Conservation (phyloP, 2,113 vertebrate species). For the Neogale vison region DNA sequence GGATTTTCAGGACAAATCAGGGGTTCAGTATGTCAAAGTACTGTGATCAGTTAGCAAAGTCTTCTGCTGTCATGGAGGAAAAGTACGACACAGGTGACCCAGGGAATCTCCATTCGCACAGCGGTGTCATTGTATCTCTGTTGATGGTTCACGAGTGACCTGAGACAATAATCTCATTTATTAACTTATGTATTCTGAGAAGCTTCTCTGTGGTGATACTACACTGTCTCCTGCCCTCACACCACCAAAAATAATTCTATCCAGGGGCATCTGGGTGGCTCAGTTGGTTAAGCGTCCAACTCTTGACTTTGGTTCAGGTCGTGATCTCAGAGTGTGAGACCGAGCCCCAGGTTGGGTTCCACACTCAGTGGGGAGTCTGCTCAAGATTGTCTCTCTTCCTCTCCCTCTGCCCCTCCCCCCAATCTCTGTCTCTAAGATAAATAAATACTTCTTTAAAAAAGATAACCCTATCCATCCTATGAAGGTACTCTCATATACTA, state of each 20-base stretch:
- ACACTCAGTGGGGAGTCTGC: neutral
- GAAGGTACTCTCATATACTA: neutral
- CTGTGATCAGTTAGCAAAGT: neutral
- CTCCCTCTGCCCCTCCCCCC: neutral
- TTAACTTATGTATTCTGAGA: neutral
- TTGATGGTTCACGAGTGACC: neutral
- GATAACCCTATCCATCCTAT: neutral
- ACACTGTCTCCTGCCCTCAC: neutral
- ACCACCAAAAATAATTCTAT: neutral
- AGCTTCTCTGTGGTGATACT: no score
- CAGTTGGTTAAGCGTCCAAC: neutral
- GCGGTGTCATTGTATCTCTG: neutral
- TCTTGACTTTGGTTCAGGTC: neutral
- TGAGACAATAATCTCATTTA: neutral
- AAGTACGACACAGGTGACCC: neutral
- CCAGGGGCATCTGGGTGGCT: neutral
- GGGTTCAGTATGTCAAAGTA: neutral
- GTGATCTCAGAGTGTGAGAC: neutral
- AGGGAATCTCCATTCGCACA: accelerated
- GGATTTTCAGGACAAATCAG: neutral
- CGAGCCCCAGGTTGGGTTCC: neutral
- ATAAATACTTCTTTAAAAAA: neutral
- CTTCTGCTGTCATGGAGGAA: neutral
- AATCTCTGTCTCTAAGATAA: neutral
- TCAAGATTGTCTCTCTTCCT: neutral